Evolutionary conservation across 2,113 vertebrate species (phyloP).

Genomic region (Hippocampus zosterae): DNA sequence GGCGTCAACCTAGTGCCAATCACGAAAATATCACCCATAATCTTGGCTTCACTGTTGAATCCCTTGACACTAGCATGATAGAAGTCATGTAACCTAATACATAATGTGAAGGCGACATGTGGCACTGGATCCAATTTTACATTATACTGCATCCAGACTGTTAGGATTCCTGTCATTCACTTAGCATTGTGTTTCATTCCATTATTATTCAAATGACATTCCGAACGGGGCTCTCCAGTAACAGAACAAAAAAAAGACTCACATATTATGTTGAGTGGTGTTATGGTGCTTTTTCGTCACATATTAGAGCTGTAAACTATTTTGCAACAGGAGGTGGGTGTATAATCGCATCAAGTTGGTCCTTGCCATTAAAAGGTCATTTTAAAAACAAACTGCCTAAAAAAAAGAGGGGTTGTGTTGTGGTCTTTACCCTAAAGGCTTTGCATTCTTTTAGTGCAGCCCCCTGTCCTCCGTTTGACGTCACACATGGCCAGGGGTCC

Average conservation of each 20-base stretch:
- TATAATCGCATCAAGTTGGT: slow-evolving; percentile 19
- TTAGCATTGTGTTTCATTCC: not conserved
- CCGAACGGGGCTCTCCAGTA: not conserved
- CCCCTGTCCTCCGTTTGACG: slow-evolving; percentile 62
- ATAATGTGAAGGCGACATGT: not conserved
- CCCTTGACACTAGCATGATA: not conserved
- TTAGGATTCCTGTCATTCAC: not conserved
- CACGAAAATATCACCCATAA: no score
- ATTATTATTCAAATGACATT: not conserved
- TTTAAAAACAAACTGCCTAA: slow-evolving; percentile 7
- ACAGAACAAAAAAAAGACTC: not conserved
- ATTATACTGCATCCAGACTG: slow-evolving; percentile 1
- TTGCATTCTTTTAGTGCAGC: slow-evolving; percentile 49
- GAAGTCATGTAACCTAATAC: slow-evolving; percentile 3
- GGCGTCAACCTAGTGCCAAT: no score
- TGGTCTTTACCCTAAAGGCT: slow-evolving; percentile 27
- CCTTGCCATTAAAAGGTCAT: slow-evolving; percentile 31
- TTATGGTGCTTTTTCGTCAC: not conserved
- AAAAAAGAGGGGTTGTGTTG: slow-evolving; percentile 15
- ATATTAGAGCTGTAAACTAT: not conserved
- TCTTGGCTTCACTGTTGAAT: not conserved
- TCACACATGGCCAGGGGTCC: slow-evolving; percentile 60
- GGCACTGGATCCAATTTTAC: slow-evolving; percentile 9
- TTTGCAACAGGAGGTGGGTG: slow-evolving; percentile 5
- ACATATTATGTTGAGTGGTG: not conserved